Base-by-base conservation (phyloP, 1,140 invertebrate genomes). In the Sarcophaga peregrina region DNA sequence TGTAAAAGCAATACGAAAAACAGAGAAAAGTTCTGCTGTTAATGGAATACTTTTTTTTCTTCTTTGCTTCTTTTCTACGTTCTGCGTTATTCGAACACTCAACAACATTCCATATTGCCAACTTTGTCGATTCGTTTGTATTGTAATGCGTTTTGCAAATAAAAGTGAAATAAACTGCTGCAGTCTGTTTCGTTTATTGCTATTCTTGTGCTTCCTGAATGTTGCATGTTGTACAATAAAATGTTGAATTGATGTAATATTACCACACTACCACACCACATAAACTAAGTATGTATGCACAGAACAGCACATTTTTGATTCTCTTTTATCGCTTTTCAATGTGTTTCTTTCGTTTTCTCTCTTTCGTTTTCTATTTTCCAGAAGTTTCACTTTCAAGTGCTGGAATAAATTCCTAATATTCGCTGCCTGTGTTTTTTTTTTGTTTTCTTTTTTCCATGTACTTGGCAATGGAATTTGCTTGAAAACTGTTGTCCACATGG, bases 61-160 rank as follows among this genome's bases (percentile, higher is more conserved):
- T 75, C 20, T 76, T 15, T 76, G 15, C 74, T 48, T 13, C 74
- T 47, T 76, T 45, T 37, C n/a, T n/a, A n/a, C 25, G 25, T 37
- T 37, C 25, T 37, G 25, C 25, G 25, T 37, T 37, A 1, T 37
- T 37, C 25, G 1, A 37, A 4, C 25, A 37, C 1, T 37, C 25
- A 37, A 4, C 25, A 37, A 4, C 25, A 37, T 37, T 37, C 4
- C 4, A 37, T 37, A 37, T 1, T 37, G 25, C 25, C 25, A 37
- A 37, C 25, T 37, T 37, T 37, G 1, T 37, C 25, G 25, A 37
- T 37, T 37, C 25, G 25, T 37, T 10, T 9, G 50, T 20, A 25
- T 52, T n/a, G 20, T n/a, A 78, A 78, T 78, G 75, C 75, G 50
- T 52, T 78, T 78, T 52, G 47, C 75, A 78, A 78, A 78, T 78